Evolutionary conservation across 2,797 vertebrate species (phyloP).

Genomic region (Luscinia luscinia): DNA sequence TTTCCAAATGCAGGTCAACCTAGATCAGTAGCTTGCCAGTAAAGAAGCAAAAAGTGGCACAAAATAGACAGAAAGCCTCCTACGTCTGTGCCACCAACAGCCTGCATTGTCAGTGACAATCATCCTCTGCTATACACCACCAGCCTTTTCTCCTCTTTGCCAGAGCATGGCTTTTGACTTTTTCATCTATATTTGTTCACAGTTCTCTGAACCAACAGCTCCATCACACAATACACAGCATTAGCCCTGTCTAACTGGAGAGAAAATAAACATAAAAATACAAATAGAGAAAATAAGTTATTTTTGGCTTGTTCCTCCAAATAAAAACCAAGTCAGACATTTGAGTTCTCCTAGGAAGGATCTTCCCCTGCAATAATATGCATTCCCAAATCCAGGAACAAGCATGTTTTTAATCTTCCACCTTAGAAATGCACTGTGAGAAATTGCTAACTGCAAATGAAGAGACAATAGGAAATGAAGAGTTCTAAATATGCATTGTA

Average conservation of each 20-base stretch:
- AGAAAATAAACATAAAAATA: background rate
- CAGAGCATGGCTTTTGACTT: background rate
- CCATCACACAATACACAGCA: background rate
- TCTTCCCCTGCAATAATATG: background rate
- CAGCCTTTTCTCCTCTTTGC: background rate
- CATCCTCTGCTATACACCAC: background rate
- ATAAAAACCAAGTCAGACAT: background rate
- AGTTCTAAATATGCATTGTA: background rate
- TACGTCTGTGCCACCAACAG: background rate
- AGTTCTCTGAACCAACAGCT: conserved; percentile 28
- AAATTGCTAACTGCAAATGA: background rate
- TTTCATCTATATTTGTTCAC: background rate
- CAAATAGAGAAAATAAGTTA: background rate
- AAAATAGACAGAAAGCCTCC: conserved; percentile 5
- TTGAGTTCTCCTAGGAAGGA: background rate
- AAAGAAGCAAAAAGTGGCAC: background rate
- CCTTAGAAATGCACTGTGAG: background rate
- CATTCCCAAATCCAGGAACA: background rate
- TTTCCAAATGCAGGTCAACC: conserved; percentile 18
- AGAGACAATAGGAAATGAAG: background rate
- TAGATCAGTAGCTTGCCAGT: conserved; percentile 23
- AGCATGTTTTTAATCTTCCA: background rate
- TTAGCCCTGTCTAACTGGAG: background rate
- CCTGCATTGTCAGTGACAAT: background rate
- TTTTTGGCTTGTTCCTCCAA: background rate